Evolutionary conservation across 2,797 vertebrate species (phyloP).

Genomic region (Brotogeris chrysoptera): DNA sequence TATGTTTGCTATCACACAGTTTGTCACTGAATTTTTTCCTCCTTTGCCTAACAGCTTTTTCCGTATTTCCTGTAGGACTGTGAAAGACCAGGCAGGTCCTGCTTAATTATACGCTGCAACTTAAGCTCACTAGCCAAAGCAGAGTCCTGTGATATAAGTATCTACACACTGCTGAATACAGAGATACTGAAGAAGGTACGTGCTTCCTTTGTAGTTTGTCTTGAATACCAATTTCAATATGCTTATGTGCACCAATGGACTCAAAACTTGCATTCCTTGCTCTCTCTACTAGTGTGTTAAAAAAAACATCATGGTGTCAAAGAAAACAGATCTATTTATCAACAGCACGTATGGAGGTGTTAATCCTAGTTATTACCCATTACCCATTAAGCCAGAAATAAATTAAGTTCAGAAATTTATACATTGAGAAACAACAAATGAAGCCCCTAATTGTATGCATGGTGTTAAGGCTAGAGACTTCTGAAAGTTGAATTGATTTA

Average conservation of each 20-base stretch:
- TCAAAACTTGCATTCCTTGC: not conserved
- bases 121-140: slow-evolving; percentile 89
- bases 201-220: not conserved
- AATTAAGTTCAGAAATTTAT: slow-evolving; percentile 17
- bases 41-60: not conserved
- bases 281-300: not conserved
- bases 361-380: not conserved
- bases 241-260: not conserved
- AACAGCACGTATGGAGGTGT: not conserved
- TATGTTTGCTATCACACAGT: not conserved
- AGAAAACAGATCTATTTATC: not conserved
- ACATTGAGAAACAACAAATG: not conserved
- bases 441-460: not conserved
- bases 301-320: not conserved
- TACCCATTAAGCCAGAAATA: not conserved
- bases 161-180: slow-evolving; percentile 92
- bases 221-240: not conserved
- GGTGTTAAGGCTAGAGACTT: not conserved
- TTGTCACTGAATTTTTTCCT: not conserved
- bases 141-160: slow-evolving; percentile 86
- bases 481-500: not conserved
- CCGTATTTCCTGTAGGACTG: slow-evolving; percentile 84
- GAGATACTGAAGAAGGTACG: slow-evolving; percentile 94
- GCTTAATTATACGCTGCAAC: slow-evolving; percentile 86
- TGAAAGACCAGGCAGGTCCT: slow-evolving; percentile 87